Percentiles rank a stretch among this genome's conserved stretches.
phyloP scores from a whole-genome alignment of 1,140 invertebrate species.

The Cylas formicarius region DNA sequence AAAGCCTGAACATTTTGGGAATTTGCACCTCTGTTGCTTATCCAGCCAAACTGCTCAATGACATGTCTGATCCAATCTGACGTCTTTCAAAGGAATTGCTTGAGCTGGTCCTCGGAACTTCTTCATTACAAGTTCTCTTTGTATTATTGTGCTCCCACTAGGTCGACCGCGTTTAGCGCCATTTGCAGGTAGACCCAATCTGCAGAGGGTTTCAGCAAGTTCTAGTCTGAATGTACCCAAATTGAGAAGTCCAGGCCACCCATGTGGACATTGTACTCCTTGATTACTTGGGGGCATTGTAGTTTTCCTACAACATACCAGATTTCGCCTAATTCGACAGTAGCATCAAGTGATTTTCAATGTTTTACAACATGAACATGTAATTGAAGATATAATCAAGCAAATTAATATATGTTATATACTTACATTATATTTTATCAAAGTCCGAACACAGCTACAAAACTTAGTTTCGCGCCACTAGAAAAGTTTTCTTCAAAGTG shows the following conservation, averaged over 20 bases:
- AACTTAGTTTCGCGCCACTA: too few relatives aligned
- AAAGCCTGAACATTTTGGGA: constrained; percentile 9
- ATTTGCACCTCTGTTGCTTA: constrained; percentile 5
- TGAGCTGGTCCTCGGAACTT: constrained; percentile 5
- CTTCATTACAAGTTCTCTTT: background rate
- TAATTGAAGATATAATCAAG: too few relatives aligned
- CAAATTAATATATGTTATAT: too few relatives aligned
- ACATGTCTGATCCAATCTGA: constrained; percentile 3
- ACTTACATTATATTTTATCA: too few relatives aligned
- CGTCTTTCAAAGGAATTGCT: constrained; percentile 3
- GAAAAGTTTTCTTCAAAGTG: too few relatives aligned
- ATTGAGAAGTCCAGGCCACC: constrained; percentile 28
- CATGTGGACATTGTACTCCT: constrained; percentile 20
- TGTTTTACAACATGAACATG: too few relatives aligned
- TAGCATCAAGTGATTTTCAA: too few relatives aligned
- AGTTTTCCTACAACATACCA: too few relatives aligned
- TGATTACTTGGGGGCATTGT: constrained; percentile 14
- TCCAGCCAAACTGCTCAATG: constrained; percentile 4
- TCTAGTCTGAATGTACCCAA: constrained; percentile 20
- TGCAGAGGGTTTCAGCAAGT: too few relatives aligned
- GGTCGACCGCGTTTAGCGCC: background rate
- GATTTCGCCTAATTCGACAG: too few relatives aligned
- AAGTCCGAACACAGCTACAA: too few relatives aligned
- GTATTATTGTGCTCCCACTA: background rate
- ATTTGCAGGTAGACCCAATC: constrained; percentile 1